phyloP scores from a whole-genome alignment of 2,113 vertebrate species.

The Tauraco erythrolophus region DNA sequence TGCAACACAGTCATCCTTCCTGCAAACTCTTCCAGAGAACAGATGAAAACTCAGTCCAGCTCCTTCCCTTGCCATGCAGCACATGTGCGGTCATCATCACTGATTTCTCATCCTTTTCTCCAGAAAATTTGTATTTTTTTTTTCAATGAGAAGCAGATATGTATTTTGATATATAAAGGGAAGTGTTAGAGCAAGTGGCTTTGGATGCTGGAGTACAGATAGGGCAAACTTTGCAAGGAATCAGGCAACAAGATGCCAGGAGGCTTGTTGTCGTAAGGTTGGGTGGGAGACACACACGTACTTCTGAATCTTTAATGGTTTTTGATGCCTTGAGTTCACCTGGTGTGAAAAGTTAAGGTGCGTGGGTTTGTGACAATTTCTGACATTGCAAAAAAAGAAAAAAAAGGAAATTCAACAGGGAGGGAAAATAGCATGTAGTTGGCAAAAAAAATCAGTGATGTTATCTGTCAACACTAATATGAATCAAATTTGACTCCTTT shows the following conservation, averaged over 20 bases:
- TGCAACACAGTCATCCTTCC: background rate
- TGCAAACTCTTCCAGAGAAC: rapidly evolving
- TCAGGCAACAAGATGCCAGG: background rate
- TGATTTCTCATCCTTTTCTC: background rate
- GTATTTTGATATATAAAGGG: background rate
- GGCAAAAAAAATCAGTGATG: background rate
- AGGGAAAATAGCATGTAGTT: background rate
- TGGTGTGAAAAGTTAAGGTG: background rate
- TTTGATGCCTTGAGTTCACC: background rate
- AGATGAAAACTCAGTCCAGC: background rate
- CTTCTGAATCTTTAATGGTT: background rate
- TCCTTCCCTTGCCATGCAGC: background rate
- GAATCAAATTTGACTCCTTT: background rate
- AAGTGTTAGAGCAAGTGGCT: background rate
- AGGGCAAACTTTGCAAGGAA: background rate
- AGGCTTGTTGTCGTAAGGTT: background rate
- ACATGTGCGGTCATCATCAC: too few species aligned
- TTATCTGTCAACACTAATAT: background rate
- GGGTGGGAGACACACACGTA: rapidly evolving
- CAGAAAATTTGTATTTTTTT: background rate
- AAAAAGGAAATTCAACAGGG: background rate
- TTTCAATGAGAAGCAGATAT: background rate
- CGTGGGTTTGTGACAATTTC: background rate
- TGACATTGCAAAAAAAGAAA: background rate
- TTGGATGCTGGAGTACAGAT: background rate